Percentiles rank a stretch among this genome's conserved stretches.
Conservation (phyloP, 2,113 vertebrate species). For the Apodemus speciosus region DNA sequence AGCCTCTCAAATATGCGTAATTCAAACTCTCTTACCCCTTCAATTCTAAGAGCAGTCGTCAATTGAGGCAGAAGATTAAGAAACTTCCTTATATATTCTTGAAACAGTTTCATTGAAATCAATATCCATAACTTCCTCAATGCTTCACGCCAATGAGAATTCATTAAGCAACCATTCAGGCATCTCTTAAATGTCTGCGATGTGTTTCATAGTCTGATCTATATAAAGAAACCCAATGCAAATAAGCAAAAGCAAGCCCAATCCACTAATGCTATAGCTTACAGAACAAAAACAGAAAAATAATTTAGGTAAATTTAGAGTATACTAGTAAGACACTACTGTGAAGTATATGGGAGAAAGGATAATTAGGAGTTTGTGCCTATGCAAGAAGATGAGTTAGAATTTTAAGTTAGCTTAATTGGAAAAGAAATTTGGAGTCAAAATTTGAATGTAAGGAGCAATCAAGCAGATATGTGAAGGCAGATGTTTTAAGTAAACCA, state of each 20-base stretch:
- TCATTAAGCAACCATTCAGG: background rate
- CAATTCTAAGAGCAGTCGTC: background rate
- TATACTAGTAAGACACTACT: background rate
- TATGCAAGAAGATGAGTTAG: background rate
- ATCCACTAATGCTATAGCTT: background rate
- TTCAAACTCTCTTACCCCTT: background rate
- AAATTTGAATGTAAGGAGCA: background rate
- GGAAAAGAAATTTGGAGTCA: background rate
- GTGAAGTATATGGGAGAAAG: background rate
- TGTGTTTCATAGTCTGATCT: background rate
- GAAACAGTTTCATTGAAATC: background rate
- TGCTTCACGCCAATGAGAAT: background rate
- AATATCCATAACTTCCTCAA: background rate
- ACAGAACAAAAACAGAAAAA: background rate
- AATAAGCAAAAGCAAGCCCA: background rate
- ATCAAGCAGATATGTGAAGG: background rate
- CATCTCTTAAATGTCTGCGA: background rate
- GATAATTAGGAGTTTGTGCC: background rate
- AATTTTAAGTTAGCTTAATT: conserved; percentile 18
- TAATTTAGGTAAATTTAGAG: background rate
- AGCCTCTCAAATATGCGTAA: background rate
- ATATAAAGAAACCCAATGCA: conserved; percentile 6
- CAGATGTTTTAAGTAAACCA: background rate
- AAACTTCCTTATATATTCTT: background rate
- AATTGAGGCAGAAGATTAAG: background rate